Evolutionary conservation across 92 coral and sea anemone genomes (phyloP).

Genomic region (Meandrina meandrites): DNA sequence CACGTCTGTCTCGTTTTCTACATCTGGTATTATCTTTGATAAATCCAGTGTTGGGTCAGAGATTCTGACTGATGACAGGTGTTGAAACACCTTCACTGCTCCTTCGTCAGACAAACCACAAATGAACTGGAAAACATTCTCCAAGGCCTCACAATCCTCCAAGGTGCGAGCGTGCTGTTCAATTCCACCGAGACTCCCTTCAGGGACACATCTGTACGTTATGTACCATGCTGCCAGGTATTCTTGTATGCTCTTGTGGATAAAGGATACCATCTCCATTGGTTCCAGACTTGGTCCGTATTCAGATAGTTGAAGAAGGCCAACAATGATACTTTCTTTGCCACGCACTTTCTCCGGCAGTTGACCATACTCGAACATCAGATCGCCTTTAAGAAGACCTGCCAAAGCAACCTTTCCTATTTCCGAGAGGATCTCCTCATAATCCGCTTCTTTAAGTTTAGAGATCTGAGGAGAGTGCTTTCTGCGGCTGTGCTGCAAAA

Average conservation of each 20-base stretch:
- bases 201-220: constrained; percentile 10
- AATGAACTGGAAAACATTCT: too few relatives aligned
- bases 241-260: too few relatives aligned
- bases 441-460: not conserved
- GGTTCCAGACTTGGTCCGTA: constrained; percentile 20
- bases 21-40: constrained; percentile 4
- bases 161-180: not conserved
- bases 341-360: constrained; percentile 23
- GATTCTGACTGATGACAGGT: not conserved
- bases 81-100: too few relatives aligned
- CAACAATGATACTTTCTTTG: constrained; percentile 22
- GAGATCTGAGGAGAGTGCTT: not conserved
- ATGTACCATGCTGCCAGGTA: constrained; percentile 43
- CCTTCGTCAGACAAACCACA: too few relatives aligned
- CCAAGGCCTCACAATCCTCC: not conserved
- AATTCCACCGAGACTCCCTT: not conserved
- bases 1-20: not conserved
- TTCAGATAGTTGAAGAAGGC: constrained; percentile 30
- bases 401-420: constrained; percentile 44
- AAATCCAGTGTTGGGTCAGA: constrained; percentile 7
- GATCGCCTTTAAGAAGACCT: constrained; percentile 23
- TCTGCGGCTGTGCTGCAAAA: constrained; percentile 11
- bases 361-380: constrained; percentile 29
- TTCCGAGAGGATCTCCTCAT: constrained; percentile 14
- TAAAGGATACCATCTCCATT: constrained; percentile 34